Conservation (phyloP, 2,113 vertebrate species). For the human (Homo sapiens) region GRCh38 chr1:194042501-194043000, state of each 20-base stretch:
- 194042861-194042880: conserved; percentile 44
- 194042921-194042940: conserved; percentile 49
- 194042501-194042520: too few relatives aligned
- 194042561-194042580: background rate
- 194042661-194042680: conserved; percentile 21
- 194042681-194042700: conserved; percentile 49
- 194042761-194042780: background rate
- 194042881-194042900: conserved; percentile 15
- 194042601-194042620: background rate
- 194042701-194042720: conserved; percentile 60
- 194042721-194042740: conserved; percentile 49
- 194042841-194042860: conserved; percentile 52
- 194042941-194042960: conserved; percentile 71
- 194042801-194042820: conserved; percentile 31
- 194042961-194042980: conserved; percentile 17
- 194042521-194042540: background rate
- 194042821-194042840: background rate
- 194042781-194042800: conserved; percentile 39
- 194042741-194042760: conserved; percentile 10
- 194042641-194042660: conserved; percentile 48
- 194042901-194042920: conserved; percentile 37
- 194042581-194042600: background rate
- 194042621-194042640: background rate
- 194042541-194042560: background rate
- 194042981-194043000: conserved; percentile 36